Percentiles rank a stretch among this genome's conserved stretches.
Evolutionary conservation across 2,113 vertebrate genomes (phyloP).

Genomic region (Clarias gariepinus): DNA sequence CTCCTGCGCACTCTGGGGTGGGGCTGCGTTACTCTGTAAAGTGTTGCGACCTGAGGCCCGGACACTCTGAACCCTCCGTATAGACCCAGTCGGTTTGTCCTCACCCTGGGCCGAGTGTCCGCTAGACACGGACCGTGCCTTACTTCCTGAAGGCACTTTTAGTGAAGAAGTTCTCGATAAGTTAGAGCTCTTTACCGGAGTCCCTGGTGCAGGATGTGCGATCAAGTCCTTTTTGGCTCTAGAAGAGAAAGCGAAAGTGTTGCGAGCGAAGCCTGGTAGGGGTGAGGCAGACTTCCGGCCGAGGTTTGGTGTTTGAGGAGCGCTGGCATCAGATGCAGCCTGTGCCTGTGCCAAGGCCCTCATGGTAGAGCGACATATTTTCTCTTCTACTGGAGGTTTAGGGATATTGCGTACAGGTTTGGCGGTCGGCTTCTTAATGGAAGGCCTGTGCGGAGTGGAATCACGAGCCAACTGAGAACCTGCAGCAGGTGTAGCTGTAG

Average conservation of each 20-base stretch:
- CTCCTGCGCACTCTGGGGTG: constrained; percentile 57
- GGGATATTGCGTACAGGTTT: constrained; percentile 83
- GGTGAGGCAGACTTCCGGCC: constrained; percentile 59
- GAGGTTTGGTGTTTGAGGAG: constrained; percentile 53
- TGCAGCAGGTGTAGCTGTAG: constrained; percentile 51
- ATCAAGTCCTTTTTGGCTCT: constrained; percentile 75
- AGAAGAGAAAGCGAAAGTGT: constrained; percentile 88
- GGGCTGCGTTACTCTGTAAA: constrained; percentile 65
- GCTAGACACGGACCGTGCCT: constrained; percentile 60
- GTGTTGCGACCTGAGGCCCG: constrained; percentile 68
- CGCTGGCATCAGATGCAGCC: constrained; percentile 67
- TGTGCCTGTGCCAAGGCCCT: constrained; percentile 71
- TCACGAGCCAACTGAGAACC: constrained; percentile 74
- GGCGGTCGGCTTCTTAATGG: constrained; percentile 80
- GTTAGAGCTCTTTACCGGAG: constrained; percentile 66
- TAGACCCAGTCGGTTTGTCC: constrained; percentile 60
- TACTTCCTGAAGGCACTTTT: constrained; percentile 67
- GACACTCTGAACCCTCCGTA: constrained; percentile 81
- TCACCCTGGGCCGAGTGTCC: constrained; percentile 67
- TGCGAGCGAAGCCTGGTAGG: constrained; percentile 87
- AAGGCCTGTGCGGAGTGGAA: constrained; percentile 59
- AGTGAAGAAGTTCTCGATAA: constrained; percentile 73
- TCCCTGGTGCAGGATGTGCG: constrained; percentile 60
- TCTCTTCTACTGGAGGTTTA: constrained; percentile 79
- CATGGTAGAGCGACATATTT: constrained; percentile 81